phyloP scores from a whole-genome alignment of 2,888 invertebrate species.

The Halocaridina rubra region DNA sequence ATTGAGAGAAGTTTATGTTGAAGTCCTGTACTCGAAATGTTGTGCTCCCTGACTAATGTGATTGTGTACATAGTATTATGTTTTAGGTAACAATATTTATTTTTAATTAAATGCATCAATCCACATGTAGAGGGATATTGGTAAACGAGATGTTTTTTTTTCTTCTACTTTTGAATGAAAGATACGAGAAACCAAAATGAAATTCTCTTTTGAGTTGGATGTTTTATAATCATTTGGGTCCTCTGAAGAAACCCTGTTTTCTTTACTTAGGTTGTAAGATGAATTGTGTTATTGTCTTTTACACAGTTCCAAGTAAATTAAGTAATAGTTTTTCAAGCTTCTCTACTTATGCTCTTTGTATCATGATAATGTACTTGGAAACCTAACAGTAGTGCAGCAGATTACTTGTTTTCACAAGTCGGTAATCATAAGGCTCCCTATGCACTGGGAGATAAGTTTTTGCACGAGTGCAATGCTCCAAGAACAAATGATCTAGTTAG shows the following conservation, averaged over 20 bases:
- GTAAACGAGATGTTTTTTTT: neutral
- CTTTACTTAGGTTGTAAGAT: neutral
- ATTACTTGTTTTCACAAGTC: too few species aligned
- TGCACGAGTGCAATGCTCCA: too few species aligned
- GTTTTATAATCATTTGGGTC: constrained; percentile 5
- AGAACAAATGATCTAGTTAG: too few species aligned
- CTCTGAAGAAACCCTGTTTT: constrained; percentile 19
- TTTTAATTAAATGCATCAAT: constrained; percentile 4
- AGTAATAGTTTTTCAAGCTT: too few species aligned
- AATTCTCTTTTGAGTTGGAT: constrained; percentile 30
- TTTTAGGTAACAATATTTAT: constrained; percentile 43
- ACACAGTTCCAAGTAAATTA: too few species aligned
- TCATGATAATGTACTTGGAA: too few species aligned
- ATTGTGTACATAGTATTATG: constrained; percentile 43
- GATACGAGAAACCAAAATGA: constrained; percentile 44
- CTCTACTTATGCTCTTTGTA: too few species aligned
- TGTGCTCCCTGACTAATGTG: constrained; percentile 52
- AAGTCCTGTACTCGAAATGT: constrained; percentile 27
- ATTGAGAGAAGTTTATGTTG: constrained; percentile 27
- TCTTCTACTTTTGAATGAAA: constrained; percentile 19
- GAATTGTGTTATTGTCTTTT: constrained; percentile 32
- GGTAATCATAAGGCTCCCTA: too few species aligned
- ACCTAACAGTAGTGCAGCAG: too few species aligned
- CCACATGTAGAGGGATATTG: neutral
- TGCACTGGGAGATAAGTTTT: too few species aligned